phyloP scores from a whole-genome alignment of 2,888 invertebrate species.

The Chloromyia formosa region DNA sequence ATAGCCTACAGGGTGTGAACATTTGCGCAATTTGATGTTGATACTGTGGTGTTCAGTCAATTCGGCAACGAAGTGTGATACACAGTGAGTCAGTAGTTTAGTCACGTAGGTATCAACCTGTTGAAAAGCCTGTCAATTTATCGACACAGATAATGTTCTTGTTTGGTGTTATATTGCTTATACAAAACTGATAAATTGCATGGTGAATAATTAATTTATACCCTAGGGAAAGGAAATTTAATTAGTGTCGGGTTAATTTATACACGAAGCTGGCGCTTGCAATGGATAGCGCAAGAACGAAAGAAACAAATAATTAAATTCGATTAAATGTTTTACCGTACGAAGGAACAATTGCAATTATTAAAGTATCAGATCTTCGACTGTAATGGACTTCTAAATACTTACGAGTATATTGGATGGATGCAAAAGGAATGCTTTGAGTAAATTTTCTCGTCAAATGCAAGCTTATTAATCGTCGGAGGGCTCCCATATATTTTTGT shows the following conservation, averaged over 20 bases:
- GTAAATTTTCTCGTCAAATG: too few relatives aligned
- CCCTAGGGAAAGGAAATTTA: constrained; percentile 9
- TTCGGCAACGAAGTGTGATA: background rate
- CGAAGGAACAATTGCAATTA: too few relatives aligned
- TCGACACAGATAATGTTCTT: constrained; percentile 24
- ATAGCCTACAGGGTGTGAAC: too few relatives aligned
- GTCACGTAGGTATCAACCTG: constrained; percentile 42
- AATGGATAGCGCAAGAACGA: background rate
- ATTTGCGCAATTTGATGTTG: too few relatives aligned
- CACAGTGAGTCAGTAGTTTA: constrained; percentile 29
- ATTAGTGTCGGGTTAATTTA: constrained; percentile 27
- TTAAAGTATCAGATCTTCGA: too few relatives aligned
- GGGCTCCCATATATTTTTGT: too few relatives aligned
- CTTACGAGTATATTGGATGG: too few relatives aligned
- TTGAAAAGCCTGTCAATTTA: constrained; percentile 36
- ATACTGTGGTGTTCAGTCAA: too few relatives aligned
- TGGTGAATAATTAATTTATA: constrained; percentile 19
- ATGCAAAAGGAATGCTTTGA: too few relatives aligned
- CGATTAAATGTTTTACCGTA: too few relatives aligned
- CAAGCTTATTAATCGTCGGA: too few relatives aligned
- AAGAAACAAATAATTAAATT: background rate
- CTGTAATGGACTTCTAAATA: too few relatives aligned
- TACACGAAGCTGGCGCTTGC: background rate
- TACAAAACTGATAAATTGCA: constrained; percentile 23
- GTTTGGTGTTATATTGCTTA: constrained; percentile 29